Evolutionary conservation across 2,113 vertebrate species (phyloP), one percentile per base, ranked within the genome.

Genomic region (Nyctereutes procyonoides): DNA sequence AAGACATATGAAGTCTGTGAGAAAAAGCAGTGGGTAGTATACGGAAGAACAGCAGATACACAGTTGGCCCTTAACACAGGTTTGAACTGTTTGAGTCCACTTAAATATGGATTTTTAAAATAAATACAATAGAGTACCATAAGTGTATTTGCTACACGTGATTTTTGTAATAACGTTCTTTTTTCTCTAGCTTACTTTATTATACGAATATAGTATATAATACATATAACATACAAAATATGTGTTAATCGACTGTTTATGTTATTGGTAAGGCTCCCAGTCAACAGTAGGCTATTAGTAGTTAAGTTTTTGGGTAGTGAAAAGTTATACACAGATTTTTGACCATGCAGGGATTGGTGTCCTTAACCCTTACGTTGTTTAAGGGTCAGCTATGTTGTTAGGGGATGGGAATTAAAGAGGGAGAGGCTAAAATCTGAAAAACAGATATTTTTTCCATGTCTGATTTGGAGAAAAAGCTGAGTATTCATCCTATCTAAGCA

Each of bases 401-500:
- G 17, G 60, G 24, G 17, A 48, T 20, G 35, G n/a, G 30, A 83
- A 38, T 8, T 56, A 17, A 65, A 62, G 14, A 30, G 15, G 22
- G 11, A 65, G 48, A 93, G 73, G 82, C 53, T 71, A 53, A 87
- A 81, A 43, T 63, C 73, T n/a, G 77, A 95, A 51, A 92, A 83
- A 62, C 20, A 79, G n/a, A 60, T 69, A 88, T 9, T n/a, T 56
- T 69, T n/a, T 12, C 65, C 51, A 51, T 16, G 17, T 88, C 55
- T 63, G 63, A 76, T 90, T 74, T 58, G 53, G 56, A 89, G 51
- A 74, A 91, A 97, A 97, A 91, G 62, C 12, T 67, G 88, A 88
- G 53, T 26, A 77, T 60, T 67, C 88, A 90, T 51, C 13, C 9
- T 65, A 82, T 74, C 84, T 30, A 63, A 92, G 76, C 8, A 32